Evolutionary conservation across 1,140 invertebrate species (phyloP), one percentile per base, ranked within the genome.

Genomic region (Kradibia gibbosae): DNA sequence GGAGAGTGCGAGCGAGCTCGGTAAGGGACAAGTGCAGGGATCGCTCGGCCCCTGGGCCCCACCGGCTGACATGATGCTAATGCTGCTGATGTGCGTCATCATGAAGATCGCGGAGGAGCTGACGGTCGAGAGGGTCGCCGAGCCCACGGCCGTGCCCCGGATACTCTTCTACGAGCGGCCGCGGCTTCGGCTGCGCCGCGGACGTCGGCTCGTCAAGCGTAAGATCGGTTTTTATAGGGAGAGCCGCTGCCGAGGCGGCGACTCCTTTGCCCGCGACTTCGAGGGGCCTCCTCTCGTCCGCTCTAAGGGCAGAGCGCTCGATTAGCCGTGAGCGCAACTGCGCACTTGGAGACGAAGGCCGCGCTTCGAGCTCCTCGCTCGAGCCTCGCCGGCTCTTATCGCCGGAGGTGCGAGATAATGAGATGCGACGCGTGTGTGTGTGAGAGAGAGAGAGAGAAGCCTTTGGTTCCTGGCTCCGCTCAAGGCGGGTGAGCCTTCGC

Each of bases 91-190:
- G 85, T 91, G 90, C 85, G 89, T 91, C 86, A 91, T 91, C 83
- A 91, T 91, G 91, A 91, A 91, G 86, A 91, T 91, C 87, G 91
- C 91, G 70, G 90, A 91, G 86, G 82, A 83, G 65, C 50, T 83
- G 34, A 80, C 71, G 17, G 36, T 79, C 1, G 53, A 78, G 31
- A 48, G 55, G 17, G 48, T 13, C 15, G 22, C 25, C 42, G 67
- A 67, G n/a, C 28, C 60, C 7, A 20, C 36, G 31, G 39, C 39
- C 55, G 15, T 78, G 36, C 5, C 42, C n/a, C 36, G n/a, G 15
- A 0, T 60, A 10, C 62, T 50, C 3, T 70, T 72, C 53, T 79
- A 73, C 81, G n/a, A 36, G 0, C 25, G 45, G 36, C 67, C 42
- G 10, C 3, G 25, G 48, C n/a, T 72, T 22, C 20, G 60, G 13